Percentiles rank a stretch among this genome's conserved stretches.
Evolutionary conservation across 2,113 vertebrate genomes (phyloP).

Genomic region (Chionis minor): DNA sequence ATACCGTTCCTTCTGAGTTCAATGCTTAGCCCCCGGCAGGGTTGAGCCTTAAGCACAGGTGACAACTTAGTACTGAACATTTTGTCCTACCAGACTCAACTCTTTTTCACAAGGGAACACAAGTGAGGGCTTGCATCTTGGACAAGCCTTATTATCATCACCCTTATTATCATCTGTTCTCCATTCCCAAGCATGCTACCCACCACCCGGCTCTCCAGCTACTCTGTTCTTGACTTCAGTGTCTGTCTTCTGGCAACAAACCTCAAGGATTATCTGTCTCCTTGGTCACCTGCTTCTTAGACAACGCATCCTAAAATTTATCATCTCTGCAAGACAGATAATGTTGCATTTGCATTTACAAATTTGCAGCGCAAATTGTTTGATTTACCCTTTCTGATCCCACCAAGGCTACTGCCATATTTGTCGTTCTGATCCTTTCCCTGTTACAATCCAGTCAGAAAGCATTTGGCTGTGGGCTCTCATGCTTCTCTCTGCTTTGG

Average conservation of each 20-base stretch:
- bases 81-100: not conserved
- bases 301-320: not conserved
- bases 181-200: not conserved
- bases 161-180: not conserved
- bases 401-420: not conserved
- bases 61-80: not conserved
- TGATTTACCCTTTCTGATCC: not conserved
- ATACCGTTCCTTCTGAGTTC: not conserved
- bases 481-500: not conserved
- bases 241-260: not conserved
- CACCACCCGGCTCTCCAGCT: not conserved
- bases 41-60: not conserved
- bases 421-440: not conserved
- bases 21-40: not conserved
- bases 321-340: not conserved
- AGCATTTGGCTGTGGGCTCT: not conserved
- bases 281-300: not conserved
- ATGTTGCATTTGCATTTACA: not conserved
- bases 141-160: not conserved
- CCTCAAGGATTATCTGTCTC: not conserved
- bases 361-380: no score
- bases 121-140: not conserved
- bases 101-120: not conserved
- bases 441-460: not conserved
- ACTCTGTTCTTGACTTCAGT: not conserved